Base-by-base conservation (phyloP, 2,797 vertebrate genomes). In the Crocodylus rhombifer region DNA sequence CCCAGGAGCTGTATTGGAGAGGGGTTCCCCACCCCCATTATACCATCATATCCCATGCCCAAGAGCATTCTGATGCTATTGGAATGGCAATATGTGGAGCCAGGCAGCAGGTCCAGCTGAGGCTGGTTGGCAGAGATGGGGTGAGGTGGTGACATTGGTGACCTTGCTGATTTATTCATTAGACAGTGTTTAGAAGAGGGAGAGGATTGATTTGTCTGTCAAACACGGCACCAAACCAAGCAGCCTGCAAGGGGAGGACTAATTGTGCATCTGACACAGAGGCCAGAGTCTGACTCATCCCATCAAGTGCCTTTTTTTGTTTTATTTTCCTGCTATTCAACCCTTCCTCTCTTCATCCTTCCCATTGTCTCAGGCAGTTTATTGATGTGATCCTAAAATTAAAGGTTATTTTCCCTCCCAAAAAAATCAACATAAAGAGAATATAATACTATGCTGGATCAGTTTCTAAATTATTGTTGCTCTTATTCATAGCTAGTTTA, bases 81-180 rank as follows among this genome's bases (percentile, higher is more conserved):
- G 82, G 87, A 80, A 87, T 71, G 73, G 65, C 83, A 30, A 83
- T 86, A 88, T 93, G 94, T 92, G 85, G 95, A 94, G 88, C 26
- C 83, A 95, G 91, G 93, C 62, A 0, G 92, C 94, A 81, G 79
- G 92, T 91, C 95, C 95, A 60, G 89, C 71, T 92, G 82, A 55
- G 85, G 84, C 88, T 23, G 83, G 81, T 84, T 93, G 92, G 63
- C 94, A 80, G 88, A 75, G 62, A 95, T 87, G 90, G 92, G 92
- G 81, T 81, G 0, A 95, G 90, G 91, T 92, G 76, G 87, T 62
- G 92, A 81, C 96, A 96, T 75, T 33, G 57, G 67, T 93, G 89
- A 96, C 97, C 97, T 97, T 95, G 95, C 94, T 97, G 96, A 96
- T 96, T 96, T 97, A 97, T 97, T 97, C 96, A 97, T 96, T 91